Evolutionary conservation across 2,113 vertebrate genomes (phyloP).

Genomic region (Corapipo altera): DNA sequence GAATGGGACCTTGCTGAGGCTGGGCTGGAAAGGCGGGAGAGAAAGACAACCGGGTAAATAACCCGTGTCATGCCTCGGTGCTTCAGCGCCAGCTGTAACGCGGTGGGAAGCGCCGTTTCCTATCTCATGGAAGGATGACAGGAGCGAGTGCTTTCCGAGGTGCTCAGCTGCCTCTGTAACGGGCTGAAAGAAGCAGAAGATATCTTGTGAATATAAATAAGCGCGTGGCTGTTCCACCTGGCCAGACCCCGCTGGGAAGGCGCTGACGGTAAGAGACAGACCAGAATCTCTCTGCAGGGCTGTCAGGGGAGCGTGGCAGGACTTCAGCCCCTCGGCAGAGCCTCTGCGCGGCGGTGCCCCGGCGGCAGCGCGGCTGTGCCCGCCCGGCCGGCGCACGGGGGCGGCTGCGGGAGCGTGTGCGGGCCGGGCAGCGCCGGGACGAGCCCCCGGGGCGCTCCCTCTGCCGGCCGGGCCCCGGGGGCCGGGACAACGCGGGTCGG

Average conservation of each 20-base stretch:
- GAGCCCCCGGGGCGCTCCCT: background rate
- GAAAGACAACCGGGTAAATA: background rate
- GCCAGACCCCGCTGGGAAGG: background rate
- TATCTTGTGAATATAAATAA: fast-evolving
- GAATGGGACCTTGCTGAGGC: background rate
- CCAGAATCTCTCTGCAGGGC: background rate
- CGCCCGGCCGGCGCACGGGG: background rate
- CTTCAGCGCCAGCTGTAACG: background rate
- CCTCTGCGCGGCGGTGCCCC: background rate
- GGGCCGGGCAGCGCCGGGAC: background rate
- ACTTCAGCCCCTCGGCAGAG: background rate
- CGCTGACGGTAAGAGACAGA: background rate
- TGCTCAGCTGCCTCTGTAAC: background rate
- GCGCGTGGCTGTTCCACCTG: background rate
- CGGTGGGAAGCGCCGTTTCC: background rate
- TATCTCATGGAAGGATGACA: background rate
- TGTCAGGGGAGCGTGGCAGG: background rate
- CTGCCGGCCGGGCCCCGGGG: background rate
- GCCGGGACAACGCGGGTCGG: background rate
- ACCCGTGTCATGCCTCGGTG: background rate
- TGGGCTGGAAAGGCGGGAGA: background rate
- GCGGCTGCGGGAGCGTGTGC: background rate
- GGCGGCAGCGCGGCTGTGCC: background rate
- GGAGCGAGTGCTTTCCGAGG: background rate
- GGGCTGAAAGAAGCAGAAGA: background rate